Conservation (phyloP, 2,113 vertebrate species). For the Prionailurus bengalensis region DNA sequence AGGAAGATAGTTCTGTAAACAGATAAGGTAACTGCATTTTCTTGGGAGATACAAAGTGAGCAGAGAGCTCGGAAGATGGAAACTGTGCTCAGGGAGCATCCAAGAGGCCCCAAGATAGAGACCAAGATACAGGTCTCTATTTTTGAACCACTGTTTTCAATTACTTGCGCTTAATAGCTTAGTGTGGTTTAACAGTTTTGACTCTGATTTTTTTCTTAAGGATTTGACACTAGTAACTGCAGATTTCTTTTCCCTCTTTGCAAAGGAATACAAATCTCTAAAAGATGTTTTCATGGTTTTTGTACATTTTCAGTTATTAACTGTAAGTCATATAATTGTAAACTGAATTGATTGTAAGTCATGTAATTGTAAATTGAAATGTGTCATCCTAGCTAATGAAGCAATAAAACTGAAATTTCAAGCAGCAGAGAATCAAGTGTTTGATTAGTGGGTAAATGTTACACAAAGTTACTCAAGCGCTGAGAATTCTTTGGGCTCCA, state of each 20-base stretch:
- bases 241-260: background rate
- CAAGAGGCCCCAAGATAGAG: rapidly evolving
- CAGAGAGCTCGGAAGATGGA: background rate
- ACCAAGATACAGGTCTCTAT: background rate
- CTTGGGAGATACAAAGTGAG: background rate
- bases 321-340: background rate
- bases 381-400: background rate
- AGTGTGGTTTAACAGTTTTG: background rate
- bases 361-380: background rate
- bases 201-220: background rate
- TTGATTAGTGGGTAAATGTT: background rate
- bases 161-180: background rate
- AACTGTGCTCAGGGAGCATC: background rate
- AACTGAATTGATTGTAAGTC: background rate
- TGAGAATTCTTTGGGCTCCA: background rate
- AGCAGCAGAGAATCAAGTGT: background rate
- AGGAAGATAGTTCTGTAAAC: background rate
- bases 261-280: background rate
- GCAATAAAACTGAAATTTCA: background rate
- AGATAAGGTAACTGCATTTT: background rate
- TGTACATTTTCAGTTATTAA: background rate
- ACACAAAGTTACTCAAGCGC: background rate
- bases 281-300: background rate
- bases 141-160: background rate
- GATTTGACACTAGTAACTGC: background rate